Evolutionary conservation across 2,888 invertebrate genomes (phyloP).

Genomic region (Rapana venosa): DNA sequence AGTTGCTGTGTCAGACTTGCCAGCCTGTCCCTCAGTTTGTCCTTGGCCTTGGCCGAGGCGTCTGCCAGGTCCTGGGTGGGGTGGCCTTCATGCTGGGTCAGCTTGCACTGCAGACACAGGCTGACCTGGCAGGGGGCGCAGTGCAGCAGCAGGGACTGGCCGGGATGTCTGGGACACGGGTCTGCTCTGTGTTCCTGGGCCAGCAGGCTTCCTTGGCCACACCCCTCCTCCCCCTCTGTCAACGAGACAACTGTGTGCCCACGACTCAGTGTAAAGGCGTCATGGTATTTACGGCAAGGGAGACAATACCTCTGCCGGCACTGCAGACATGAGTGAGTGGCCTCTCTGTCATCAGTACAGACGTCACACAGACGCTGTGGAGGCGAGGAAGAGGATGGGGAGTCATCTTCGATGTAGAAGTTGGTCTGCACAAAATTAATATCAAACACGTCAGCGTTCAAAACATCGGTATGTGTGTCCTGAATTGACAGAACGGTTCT

Average conservation of each 20-base stretch:
- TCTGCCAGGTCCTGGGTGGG: conserved; percentile 15
- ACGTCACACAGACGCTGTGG: neutral
- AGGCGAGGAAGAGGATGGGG: neutral
- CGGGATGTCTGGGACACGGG: conserved; percentile 6
- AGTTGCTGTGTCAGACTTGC: neutral
- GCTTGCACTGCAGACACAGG: conserved; percentile 26
- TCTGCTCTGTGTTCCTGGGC: neutral
- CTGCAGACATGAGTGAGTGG: neutral
- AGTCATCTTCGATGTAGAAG: neutral
- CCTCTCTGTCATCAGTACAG: neutral
- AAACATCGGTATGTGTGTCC: neutral
- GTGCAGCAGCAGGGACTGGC: neutral
- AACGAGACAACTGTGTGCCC: neutral
- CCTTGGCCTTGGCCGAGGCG: neutral
- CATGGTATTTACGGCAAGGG: conserved; percentile 17
- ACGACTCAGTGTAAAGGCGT: neutral
- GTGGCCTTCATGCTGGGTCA: conserved; percentile 35
- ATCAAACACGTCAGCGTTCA: neutral
- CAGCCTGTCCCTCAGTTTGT: neutral
- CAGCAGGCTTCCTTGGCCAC: neutral
- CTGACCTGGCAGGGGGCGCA: neutral
- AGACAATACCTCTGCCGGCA: neutral
- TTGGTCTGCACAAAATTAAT: neutral
- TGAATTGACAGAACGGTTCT: neutral
- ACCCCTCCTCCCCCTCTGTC: neutral